Evolutionary conservation across 2,113 vertebrate genomes (phyloP).

Genomic region (Corydoras maculifer): DNA sequence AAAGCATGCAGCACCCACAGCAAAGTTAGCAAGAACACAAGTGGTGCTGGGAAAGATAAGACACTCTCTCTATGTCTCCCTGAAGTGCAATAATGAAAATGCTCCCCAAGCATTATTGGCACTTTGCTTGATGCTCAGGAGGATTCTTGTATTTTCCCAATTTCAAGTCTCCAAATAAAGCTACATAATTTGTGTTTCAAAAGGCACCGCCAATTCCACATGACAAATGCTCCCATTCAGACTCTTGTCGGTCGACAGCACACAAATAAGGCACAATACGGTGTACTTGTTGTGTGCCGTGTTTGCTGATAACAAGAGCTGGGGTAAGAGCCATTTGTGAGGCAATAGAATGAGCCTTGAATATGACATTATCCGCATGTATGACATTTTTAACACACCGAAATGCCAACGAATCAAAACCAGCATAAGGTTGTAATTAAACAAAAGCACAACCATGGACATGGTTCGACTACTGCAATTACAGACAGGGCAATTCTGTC

Average conservation of each 20-base stretch:
- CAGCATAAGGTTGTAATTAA: conserved; percentile 18
- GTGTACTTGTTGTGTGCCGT: not conserved
- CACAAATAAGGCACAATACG: conserved; percentile 27
- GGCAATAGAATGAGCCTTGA: conserved; percentile 18
- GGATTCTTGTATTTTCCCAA: conserved; percentile 28
- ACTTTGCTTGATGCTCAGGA: conserved; percentile 26
- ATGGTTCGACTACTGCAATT: conserved; percentile 13
- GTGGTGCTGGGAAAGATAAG: conserved; percentile 2
- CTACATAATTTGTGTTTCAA: conserved; percentile 19
- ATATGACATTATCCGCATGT: conserved; percentile 25
- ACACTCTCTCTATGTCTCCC: conserved; percentile 4
- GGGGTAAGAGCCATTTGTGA: conserved; percentile 10
- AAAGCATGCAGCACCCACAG: not conserved
- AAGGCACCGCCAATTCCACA: conserved; percentile 30
- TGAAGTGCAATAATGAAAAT: conserved; percentile 29
- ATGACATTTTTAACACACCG: conserved; percentile 5
- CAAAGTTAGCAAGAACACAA: not conserved
- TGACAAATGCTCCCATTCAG: conserved; percentile 31
- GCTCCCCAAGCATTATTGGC: conserved; percentile 19
- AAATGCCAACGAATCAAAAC: conserved; percentile 23
- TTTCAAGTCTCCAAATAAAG: conserved; percentile 28
- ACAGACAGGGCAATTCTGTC: conserved; percentile 4
- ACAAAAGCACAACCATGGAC: not conserved
- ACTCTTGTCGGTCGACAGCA: conserved; percentile 18
- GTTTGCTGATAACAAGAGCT: conserved; percentile 27